These are phyloP conservation scores for Monoplex corrugatus DNA, from an alignment of 2,888 invertebrate genomes.

Conservation along the genomic window DNA sequence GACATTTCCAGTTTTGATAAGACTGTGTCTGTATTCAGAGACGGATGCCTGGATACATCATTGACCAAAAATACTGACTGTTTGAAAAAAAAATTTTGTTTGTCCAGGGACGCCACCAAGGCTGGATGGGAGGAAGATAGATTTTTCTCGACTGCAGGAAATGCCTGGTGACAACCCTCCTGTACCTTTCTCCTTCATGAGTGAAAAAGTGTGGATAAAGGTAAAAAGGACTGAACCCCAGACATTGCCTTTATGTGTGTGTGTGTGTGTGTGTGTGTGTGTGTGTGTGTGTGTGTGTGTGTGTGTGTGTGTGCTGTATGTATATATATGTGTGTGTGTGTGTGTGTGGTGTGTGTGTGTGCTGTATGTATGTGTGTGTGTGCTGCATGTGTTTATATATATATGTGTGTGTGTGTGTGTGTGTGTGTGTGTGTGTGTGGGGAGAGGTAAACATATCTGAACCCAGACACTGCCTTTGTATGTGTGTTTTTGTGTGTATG, in stretches of 20 bases:
- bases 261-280: not conserved
- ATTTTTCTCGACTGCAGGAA: conserved; percentile 85
- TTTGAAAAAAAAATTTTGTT: not conserved
- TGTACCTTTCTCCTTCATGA: conserved; percentile 91
- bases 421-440: not conserved
- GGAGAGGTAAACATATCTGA: no score
- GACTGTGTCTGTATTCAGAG: no score
- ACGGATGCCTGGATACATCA: not conserved
- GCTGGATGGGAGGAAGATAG: conserved; percentile 86
- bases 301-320: not conserved
- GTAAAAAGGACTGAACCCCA: conserved; percentile 77
- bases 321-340: not conserved
- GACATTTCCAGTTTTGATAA: not conserved
- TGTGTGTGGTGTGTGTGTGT: not conserved
- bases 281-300: not conserved
- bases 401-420: not conserved
- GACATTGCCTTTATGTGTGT: not conserved
- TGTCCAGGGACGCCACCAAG: conserved; percentile 89
- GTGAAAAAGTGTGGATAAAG: conserved; percentile 88
- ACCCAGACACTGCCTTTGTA: no score
- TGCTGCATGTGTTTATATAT: no score
- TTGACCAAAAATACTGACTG: no score
- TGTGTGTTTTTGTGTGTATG: not conserved
- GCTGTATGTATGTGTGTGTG: not conserved
- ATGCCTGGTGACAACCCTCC: conserved; percentile 87